Conservation (phyloP, 1,140 invertebrate genomes). For the Oscheius sp. region DNA sequence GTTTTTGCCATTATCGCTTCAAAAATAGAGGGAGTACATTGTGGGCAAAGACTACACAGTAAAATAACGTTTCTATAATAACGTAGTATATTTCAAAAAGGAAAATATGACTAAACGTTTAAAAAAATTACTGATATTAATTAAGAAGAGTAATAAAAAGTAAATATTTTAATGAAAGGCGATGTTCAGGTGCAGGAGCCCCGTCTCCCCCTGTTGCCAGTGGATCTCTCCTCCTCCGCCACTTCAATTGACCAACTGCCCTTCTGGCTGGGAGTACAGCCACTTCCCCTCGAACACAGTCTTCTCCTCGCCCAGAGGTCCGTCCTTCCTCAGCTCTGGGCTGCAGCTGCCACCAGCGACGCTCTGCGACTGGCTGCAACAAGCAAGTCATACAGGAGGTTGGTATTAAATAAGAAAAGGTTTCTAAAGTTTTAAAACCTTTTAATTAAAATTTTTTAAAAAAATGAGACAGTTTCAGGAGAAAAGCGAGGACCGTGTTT, state of each 20-base stretch:
- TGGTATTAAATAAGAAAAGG: background rate
- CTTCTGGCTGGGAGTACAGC: background rate
- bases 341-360: constrained; percentile 21
- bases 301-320: constrained; percentile 20
- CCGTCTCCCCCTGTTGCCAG: background rate
- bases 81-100: too few relatives aligned
- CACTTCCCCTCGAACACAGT: constrained; percentile 21
- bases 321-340: constrained; percentile 27
- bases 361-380: constrained; percentile 22
- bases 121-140: too few relatives aligned
- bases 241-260: background rate
- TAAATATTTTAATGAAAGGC: too few relatives aligned
- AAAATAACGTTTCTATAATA: too few relatives aligned
- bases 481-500: constrained; percentile 80
- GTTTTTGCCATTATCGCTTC: too few relatives aligned
- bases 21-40: too few relatives aligned
- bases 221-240: background rate
- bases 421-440: too few relatives aligned
- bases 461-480: background rate
- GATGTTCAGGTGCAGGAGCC: background rate
- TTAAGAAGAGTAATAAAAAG: too few relatives aligned
- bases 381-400: constrained; percentile 26
- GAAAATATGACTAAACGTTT: too few relatives aligned
- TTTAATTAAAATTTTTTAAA: too few relatives aligned
- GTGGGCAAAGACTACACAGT: too few relatives aligned